Conservation (phyloP, 2,797 vertebrate species). For the Microctenopoma stevenorrisi region DNA sequence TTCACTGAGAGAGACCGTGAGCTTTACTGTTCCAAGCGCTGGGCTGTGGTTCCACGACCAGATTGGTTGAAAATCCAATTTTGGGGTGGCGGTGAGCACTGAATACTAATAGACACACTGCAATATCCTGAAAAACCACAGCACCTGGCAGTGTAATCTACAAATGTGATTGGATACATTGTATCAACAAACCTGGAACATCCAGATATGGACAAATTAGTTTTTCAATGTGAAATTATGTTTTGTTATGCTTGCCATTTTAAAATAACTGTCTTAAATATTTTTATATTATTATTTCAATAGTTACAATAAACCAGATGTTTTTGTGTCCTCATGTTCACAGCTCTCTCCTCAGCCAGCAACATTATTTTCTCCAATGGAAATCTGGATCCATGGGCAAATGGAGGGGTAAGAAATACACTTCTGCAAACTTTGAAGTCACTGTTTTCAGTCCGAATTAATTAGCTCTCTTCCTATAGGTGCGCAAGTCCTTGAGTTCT, state of each 20-base stretch:
- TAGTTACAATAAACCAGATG: not conserved
- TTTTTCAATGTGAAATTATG: too few relatives aligned
- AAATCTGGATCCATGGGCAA: constrained; percentile 94
- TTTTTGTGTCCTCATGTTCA: constrained; percentile 30
- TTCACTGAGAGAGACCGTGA: constrained; percentile 84
- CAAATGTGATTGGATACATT: not conserved
- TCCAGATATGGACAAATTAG: too few relatives aligned
- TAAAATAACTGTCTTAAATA: too few relatives aligned
- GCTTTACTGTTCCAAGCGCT: constrained; percentile 86
- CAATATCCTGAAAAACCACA: not conserved
- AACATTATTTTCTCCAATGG: constrained; percentile 97
- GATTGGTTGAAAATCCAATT: constrained; percentile 88
- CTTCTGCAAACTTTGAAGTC: not conserved
- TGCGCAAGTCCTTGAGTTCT: constrained; percentile 84
- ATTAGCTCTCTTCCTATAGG: constrained; percentile 68
- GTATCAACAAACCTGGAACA: not conserved
- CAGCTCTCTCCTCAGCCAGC: constrained; percentile 88
- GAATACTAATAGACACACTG: not conserved
- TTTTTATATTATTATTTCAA: too few relatives aligned
- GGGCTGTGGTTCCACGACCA: constrained; percentile 85
- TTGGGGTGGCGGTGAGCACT: constrained; percentile 87
- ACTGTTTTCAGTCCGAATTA: not conserved
- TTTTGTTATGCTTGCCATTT: too few relatives aligned
- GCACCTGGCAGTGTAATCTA: not conserved
- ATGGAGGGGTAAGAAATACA: constrained; percentile 88